phyloP scores from a whole-genome alignment of 2,888 invertebrate genomes.

The Drosophila meridionalis region DNA sequence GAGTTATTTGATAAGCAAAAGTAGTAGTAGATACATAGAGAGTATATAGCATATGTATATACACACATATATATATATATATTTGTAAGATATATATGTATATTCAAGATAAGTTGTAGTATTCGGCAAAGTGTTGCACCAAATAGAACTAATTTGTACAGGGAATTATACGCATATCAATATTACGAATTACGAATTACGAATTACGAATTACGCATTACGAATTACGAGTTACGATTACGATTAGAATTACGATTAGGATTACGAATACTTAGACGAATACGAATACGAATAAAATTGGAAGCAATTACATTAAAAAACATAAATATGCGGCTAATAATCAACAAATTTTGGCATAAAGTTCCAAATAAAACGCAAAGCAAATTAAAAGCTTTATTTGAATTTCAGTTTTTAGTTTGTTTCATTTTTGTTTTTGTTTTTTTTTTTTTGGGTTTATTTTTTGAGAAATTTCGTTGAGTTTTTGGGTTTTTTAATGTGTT shows the following conservation, averaged over 20 bases:
- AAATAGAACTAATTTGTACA: constrained; percentile 37
- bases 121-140: constrained; percentile 26
- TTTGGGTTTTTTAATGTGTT: constrained; percentile 40
- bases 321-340: constrained; percentile 42
- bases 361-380: constrained; percentile 53
- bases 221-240: neutral
- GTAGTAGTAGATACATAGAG: constrained; percentile 18
- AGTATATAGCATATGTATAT: constrained; percentile 4
- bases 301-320: constrained; percentile 45
- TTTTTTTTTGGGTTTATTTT: constrained; percentile 11
- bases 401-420: constrained; percentile 32
- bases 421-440: constrained; percentile 19
- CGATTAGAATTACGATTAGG: constrained; percentile 33
- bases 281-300: constrained; percentile 44
- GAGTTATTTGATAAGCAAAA: constrained; percentile 48
- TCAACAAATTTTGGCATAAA: constrained; percentile 60
- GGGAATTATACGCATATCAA: constrained; percentile 32
- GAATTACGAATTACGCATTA: constrained; percentile 12
- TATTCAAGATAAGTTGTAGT: constrained; percentile 5
- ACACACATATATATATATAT: constrained; percentile 8
- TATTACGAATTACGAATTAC: constrained; percentile 24
- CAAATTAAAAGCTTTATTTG: constrained; percentile 44
- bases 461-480: constrained; percentile 4
- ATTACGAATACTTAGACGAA: constrained; percentile 34
- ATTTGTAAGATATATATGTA: constrained; percentile 19